Conservation (phyloP, 1,140 invertebrate species). For the Lordiphosa stackelbergi region DNA sequence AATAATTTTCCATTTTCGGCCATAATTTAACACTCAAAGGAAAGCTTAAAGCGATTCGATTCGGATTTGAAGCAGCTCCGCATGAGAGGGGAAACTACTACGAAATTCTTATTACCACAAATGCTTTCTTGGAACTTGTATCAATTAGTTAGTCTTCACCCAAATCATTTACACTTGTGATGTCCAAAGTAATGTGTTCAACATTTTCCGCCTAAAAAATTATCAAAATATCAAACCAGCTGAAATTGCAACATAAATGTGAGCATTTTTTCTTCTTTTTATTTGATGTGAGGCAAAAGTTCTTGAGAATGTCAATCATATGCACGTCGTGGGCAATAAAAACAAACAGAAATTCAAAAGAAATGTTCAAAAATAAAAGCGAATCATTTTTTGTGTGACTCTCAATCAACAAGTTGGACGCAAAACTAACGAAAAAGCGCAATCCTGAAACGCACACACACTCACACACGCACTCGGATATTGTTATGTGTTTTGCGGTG, state of each 20-base stretch:
- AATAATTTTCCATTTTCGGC: no score
- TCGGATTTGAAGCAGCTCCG: no score
- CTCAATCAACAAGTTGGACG: conserved; percentile 49
- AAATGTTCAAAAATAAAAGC: conserved; percentile 26
- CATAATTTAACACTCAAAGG: no score
- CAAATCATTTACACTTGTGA: neutral
- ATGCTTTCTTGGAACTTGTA: no score
- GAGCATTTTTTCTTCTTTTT: neutral
- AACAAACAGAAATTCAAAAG: conserved; percentile 44
- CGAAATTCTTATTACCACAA: no score
- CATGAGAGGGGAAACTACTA: no score
- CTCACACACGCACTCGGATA: conserved; percentile 6
- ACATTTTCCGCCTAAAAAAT: conserved; percentile 1
- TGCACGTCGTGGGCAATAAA: conserved; percentile 27
- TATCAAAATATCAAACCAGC: conserved; percentile 12
- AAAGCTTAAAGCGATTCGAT: no score
- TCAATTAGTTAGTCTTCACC: neutral
- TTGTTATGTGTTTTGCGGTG: conserved; percentile 13
- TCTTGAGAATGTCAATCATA: conserved; percentile 67
- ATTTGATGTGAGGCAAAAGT: conserved; percentile 44
- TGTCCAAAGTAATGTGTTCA: neutral
- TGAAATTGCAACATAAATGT: conserved; percentile 28
- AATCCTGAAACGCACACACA: conserved; percentile 41
- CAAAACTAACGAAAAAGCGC: conserved; percentile 10
- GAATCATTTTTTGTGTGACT: conserved; percentile 30